phyloP scores from a whole-genome alignment of 2,113 vertebrate species.

The Nothoprocta pentlandii region DNA sequence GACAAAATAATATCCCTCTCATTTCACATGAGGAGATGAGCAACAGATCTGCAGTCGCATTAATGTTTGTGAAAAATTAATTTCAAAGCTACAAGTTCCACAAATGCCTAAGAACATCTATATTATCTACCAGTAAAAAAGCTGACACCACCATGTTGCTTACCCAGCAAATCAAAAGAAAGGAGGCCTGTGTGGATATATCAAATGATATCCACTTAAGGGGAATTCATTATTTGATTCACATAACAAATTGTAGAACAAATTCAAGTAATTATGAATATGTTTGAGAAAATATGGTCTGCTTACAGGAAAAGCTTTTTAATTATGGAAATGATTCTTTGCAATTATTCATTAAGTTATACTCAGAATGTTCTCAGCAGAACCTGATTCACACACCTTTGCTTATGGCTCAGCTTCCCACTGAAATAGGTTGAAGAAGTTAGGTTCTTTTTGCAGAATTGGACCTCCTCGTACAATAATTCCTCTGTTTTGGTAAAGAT shows the following conservation, averaged over 20 bases:
- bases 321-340: neutral
- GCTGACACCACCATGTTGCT: neutral
- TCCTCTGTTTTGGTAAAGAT: neutral
- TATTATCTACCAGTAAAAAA: neutral
- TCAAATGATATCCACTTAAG: neutral
- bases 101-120: neutral
- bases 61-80: neutral
- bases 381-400: neutral
- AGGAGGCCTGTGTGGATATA: neutral
- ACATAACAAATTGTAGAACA: neutral
- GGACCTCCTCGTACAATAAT: neutral
- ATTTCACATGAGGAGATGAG: neutral
- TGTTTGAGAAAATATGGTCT: neutral
- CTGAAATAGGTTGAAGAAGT: neutral
- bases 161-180: neutral
- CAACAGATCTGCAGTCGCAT: neutral
- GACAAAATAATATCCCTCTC: neutral
- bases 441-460: neutral
- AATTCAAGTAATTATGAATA: neutral
- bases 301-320: conserved; percentile 6
- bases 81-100: neutral
- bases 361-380: neutral
- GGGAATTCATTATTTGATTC: neutral
- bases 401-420: neutral
- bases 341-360: neutral